These are phyloP conservation scores for Sphyrna mokarran DNA, from an alignment of 2,113 vertebrate genomes.

Conservation along the genomic window DNA sequence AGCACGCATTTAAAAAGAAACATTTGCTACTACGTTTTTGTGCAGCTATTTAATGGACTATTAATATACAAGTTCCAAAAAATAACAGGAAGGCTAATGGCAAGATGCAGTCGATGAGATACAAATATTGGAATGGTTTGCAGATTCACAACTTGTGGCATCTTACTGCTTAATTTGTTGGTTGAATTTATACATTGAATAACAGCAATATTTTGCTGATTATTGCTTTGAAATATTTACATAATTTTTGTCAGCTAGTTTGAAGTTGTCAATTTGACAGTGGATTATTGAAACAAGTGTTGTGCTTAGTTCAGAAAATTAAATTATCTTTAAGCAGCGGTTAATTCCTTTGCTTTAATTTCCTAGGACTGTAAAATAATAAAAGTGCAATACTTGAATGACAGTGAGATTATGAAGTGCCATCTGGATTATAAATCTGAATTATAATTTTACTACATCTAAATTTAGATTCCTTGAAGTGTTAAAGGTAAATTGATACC, in stretches of 20 bases:
- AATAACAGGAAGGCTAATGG: neutral
- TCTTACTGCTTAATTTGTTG: neutral
- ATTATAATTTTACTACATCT: neutral
- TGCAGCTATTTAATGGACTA: neutral
- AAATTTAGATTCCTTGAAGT: neutral
- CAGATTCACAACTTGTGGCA: neutral
- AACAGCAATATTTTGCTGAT: neutral
- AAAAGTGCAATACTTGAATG: neutral
- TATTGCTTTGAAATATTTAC: neutral
- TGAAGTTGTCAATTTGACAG: neutral
- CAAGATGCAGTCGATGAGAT: neutral
- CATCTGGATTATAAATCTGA: neutral
- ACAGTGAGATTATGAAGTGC: neutral
- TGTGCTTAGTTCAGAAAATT: neutral
- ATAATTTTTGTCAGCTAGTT: neutral
- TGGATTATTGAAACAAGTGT: neutral
- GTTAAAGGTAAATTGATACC: neutral
- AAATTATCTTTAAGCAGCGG: neutral
- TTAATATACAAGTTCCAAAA: neutral
- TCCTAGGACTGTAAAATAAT: neutral
- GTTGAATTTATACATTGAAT: neutral
- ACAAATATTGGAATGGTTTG: neutral
- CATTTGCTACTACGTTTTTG: neutral
- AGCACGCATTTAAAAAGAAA: neutral
- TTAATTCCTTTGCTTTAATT: neutral